Base-by-base conservation (phyloP, 1,140 invertebrate genomes). In the Microplitis demolitor region DNA sequence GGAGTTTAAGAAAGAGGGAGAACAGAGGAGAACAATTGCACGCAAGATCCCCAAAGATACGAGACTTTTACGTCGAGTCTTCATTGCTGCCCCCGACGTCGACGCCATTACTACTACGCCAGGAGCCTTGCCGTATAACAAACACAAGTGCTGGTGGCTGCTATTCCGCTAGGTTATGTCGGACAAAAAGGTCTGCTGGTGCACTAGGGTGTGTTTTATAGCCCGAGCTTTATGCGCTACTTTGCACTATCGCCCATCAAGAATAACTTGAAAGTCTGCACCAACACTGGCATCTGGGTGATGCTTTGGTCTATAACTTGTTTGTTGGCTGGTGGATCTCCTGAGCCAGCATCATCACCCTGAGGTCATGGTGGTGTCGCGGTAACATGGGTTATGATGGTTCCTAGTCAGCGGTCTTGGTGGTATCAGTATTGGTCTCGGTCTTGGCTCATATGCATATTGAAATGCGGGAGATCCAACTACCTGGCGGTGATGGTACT, bases 21-120 rank as follows among this genome's bases (percentile, higher is more conserved):
- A 45, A 45, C 6, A 45, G 11, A 45, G 39, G 64, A 78, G 78
- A 73, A 81, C 75, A 74, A 74, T 78, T 77, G 78, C 79, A 82
- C 80, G 82, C 82, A 83, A 84, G 80, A 84, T 85, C 78, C 79
- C 74, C 72, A 75, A 79, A 82, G 82, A 84, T 84, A 83, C 75
- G 77, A 78, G 76, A 74, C 74, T 77, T 82, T 80, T 78, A 75
- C 74, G 67, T 76, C 54, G 64, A 61, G 68, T 75, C 75, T 76
- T 73, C 78, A 73, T 76, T 76, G 72, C 75, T 75, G 71, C 66
- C 54, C 56, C 63, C 54, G 33, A 72, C 53, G 35, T 16, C 66
- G 71, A 66, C 71, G 69, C 68, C 71, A 76, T 76, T 76, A 71
- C 69, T 73, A 24, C 24, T 24, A 24, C 24, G 24, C 24, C 24